A percentile compares a stretch with the other conserved stretches of the same genome.
phyloP scores from a whole-genome alignment of 1,140 invertebrate species.

The Hylaeus volcanicus region DNA sequence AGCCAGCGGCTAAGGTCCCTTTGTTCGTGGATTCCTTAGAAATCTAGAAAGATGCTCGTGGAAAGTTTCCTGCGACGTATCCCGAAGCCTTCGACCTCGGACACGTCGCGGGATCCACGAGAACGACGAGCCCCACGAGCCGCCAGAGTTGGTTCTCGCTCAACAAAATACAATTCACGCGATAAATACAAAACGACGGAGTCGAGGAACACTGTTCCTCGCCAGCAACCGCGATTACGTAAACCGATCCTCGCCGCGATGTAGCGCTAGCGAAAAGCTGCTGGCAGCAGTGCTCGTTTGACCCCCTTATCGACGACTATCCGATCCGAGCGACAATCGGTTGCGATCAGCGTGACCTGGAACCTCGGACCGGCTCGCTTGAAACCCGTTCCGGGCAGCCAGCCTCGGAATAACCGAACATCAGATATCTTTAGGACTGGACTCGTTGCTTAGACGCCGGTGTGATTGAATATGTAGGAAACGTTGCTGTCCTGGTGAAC shows the following conservation, averaged over 20 bases:
- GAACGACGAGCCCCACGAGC: background rate
- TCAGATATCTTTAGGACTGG: conserved; percentile 26
- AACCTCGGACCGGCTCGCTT: conserved; percentile 64
- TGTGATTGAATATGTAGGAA: conserved; percentile 87
- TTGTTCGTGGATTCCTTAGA: conserved; percentile 10
- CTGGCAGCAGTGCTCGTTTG: too few relatives aligned
- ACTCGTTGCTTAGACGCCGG: conserved; percentile 77
- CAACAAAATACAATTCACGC: background rate
- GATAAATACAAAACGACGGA: conserved; percentile 12
- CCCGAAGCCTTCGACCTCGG: background rate
- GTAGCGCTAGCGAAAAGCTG: background rate
- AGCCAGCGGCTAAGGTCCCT: conserved; percentile 21
- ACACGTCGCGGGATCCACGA: background rate
- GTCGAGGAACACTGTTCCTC: conserved; percentile 21
- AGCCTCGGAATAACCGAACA: conserved; percentile 35
- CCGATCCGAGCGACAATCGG: conserved; percentile 69
- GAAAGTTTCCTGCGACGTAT: background rate
- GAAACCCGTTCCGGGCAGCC: conserved; percentile 40
- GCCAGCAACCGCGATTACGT: background rate
- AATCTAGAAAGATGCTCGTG: conserved; percentile 13
- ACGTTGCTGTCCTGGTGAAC: conserved; percentile 86
- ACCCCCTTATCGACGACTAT: conserved; percentile 30
- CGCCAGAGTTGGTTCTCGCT: background rate
- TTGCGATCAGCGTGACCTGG: conserved; percentile 53
- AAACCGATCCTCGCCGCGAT: too few relatives aligned